Evolutionary conservation across 2,888 invertebrate genomes (phyloP).

Genomic region (Hybos culiciformis): DNA sequence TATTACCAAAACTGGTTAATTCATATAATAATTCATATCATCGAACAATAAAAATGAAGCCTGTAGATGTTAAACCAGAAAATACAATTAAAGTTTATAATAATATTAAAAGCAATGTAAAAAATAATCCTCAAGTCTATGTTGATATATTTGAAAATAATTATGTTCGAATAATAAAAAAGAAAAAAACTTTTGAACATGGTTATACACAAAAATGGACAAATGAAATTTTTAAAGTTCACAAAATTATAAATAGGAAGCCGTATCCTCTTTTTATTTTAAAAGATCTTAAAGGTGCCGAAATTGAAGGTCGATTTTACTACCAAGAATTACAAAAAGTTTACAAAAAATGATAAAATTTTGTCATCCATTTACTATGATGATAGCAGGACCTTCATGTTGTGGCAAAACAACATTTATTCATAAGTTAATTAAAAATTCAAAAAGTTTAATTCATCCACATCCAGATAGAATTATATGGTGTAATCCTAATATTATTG

Average conservation of each 20-base stretch:
- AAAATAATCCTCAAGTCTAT: no score
- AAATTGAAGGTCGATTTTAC: no score
- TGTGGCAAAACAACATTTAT: constrained; percentile 7
- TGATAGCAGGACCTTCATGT: constrained; percentile 1
- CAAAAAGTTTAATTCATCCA: neutral
- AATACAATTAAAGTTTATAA: no score
- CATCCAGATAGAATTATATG: constrained; percentile 3
- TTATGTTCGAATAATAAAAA: no score
- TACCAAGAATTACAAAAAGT: neutral
- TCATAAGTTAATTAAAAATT: neutral
- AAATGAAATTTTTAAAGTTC: no score
- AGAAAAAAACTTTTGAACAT: no score
- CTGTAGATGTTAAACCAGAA: neutral
- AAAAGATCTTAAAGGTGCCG: no score
- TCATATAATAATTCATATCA: constrained; percentile 2
- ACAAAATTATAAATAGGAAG: no score
- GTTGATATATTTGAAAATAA: no score
- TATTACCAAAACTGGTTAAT: neutral
- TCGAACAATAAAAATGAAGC: constrained; percentile 1
- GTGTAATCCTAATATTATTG: constrained; percentile 2
- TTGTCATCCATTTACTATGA: constrained; percentile 4
- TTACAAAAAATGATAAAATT: neutral
- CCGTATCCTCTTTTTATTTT: no score
- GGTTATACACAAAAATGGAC: no score
- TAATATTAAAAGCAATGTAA: no score